Evolutionary conservation across 35 echinoderm and acorn worm species (phyloP), one percentile per base, ranked within the genome.

Genomic region (Diadema setosum): DNA sequence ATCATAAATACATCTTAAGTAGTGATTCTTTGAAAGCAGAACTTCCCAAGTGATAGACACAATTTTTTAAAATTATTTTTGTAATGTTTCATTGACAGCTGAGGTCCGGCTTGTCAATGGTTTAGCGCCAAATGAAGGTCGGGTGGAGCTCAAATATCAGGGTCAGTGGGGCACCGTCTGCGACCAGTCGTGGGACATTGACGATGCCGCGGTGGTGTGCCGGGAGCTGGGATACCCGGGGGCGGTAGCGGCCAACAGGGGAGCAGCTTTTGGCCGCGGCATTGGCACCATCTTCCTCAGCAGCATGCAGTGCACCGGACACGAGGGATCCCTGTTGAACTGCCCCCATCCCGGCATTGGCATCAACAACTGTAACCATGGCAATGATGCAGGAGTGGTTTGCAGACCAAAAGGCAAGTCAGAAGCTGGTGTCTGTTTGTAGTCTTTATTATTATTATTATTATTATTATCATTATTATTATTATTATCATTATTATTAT

Each of bases 171-270:
- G 87, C 1, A 83, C 87, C 4, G 78, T 89, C 2, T 89, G 87
- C 21, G 80, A 83, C 31, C 57, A 82, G 31, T 16, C 16, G 4
- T 89, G 87, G 87, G 46, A 58, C 8, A 43, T 64, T 2, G 58
- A 30, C 7, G 89, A 91, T 39, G 89, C 89, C 3, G 27, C 42
- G 14, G 89, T 91, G 27, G 89, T 91, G 12, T 91, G 89, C 36
- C 60, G 89, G 15, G 81, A 91, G 49, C 39, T 91, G 20, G 39
- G 45, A 5, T 81, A 42, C n/a, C 34, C 41, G 0, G n/a, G 24
- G 45, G 89, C 89, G 2, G 31, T 73, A 9, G 42, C 42, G 5
- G 89, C 89, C 11, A 39, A 41, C 46, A 0, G 18, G 14, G 39
- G 42, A 45, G 84, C 84, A 3, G 18, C 29, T 7, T 93, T 69